phyloP scores from a whole-genome alignment of 2,888 invertebrate species.

The Agrypnus murinus region DNA sequence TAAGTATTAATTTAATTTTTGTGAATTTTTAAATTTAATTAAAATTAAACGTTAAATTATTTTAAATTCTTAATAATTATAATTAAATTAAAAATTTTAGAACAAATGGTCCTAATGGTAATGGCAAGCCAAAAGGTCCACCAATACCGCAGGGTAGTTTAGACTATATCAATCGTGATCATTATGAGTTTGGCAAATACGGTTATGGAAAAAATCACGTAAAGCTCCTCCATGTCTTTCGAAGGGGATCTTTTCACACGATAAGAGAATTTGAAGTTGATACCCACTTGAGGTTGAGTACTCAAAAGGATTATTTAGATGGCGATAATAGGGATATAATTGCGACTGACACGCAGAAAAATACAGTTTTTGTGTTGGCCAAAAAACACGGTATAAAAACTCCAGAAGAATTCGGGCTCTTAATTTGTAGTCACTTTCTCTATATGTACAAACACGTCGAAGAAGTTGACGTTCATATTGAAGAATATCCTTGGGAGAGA shows the following conservation, averaged over 20 bases:
- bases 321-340: constrained; percentile 87
- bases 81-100: too few species aligned
- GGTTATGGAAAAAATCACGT: constrained; percentile 86
- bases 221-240: constrained; percentile 81
- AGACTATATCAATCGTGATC: constrained; percentile 53
- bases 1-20: constrained; percentile 25
- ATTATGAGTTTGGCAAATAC: constrained; percentile 78
- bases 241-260: constrained; percentile 79
- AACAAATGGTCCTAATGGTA: constrained; percentile 28
- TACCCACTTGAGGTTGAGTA: constrained; percentile 81
- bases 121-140: constrained; percentile 6
- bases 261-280: constrained; percentile 85
- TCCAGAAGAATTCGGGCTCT: constrained; percentile 84
- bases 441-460: constrained; percentile 84
- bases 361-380: constrained; percentile 86
- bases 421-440: constrained; percentile 84
- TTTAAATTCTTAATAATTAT: too few species aligned
- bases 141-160: constrained; percentile 30
- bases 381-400: constrained; percentile 85
- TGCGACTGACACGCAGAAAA: constrained; percentile 89
- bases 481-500: constrained; percentile 86
- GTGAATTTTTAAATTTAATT: background rate
- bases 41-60: too few species aligned
- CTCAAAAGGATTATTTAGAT: constrained; percentile 81
- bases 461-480: constrained; percentile 80